phyloP scores from a whole-genome alignment of 2,797 vertebrate species.

The Anguilla megastoma region DNA sequence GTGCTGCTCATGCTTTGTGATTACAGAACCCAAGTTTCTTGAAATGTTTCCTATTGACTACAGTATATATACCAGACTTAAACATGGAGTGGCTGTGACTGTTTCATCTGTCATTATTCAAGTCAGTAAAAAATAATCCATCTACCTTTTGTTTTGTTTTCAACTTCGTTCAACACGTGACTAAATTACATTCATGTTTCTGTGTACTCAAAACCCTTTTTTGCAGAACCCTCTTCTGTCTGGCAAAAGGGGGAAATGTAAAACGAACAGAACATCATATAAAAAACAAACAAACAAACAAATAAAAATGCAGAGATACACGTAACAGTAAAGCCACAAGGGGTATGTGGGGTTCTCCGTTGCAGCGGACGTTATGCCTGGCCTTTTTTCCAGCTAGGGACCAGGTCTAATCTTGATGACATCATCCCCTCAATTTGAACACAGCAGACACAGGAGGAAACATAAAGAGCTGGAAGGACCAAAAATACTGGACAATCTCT shows the following conservation, averaged over 20 bases:
- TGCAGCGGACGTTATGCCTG: slow-evolving; percentile 64
- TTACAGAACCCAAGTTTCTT: slow-evolving; percentile 80
- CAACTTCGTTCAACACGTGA: slow-evolving; percentile 78
- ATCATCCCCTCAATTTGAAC: slow-evolving; percentile 41
- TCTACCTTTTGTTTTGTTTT: slow-evolving; percentile 61
- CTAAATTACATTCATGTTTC: slow-evolving; percentile 82
- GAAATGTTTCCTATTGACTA: slow-evolving; percentile 79
- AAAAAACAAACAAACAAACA: slow-evolving; percentile 59
- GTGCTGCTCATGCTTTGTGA: slow-evolving; percentile 80
- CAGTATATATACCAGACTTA: slow-evolving; percentile 80
- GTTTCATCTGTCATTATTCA: slow-evolving; percentile 76
- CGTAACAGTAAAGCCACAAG: slow-evolving; percentile 62
- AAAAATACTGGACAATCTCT: slow-evolving; percentile 43
- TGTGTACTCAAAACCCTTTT: slow-evolving; percentile 64
- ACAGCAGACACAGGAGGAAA: slow-evolving; percentile 51
- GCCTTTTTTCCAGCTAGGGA: slow-evolving; percentile 55
- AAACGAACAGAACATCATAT: slow-evolving; percentile 69
- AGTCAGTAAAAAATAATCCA: slow-evolving; percentile 68
- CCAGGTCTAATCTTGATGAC: slow-evolving; percentile 55
- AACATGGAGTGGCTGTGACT: slow-evolving; percentile 61
- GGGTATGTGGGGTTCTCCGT: slow-evolving; percentile 62
- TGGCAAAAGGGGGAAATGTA: slow-evolving; percentile 68
- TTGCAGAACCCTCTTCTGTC: slow-evolving; percentile 70
- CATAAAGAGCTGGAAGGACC: slow-evolving; percentile 52
- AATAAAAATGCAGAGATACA: slow-evolving; percentile 59